These are phyloP conservation scores for Bombylius major DNA, from an alignment of 2,888 invertebrate genomes.

Conservation along the genomic window DNA sequence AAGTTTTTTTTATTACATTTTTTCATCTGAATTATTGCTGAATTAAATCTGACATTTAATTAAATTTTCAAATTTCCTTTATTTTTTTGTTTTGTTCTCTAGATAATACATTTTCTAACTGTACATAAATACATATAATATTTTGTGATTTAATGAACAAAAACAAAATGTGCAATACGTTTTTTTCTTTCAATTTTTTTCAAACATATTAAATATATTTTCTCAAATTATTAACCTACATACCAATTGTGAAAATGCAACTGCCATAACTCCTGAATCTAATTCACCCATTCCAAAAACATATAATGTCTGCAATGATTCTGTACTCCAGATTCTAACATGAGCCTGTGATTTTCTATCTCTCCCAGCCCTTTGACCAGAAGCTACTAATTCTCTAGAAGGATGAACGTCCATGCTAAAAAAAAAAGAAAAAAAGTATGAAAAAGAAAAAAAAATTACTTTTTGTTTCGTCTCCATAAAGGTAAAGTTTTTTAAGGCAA, in stretches of 20 bases:
- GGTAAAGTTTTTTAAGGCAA: background rate
- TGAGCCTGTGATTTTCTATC: constrained; percentile 78
- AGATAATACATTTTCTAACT: too few species aligned
- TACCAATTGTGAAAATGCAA: constrained; percentile 81
- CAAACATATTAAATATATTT: too few species aligned
- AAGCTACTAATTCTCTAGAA: constrained; percentile 75
- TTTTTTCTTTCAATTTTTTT: too few species aligned
- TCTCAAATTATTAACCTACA: constrained; percentile 16
- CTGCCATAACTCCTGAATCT: constrained; percentile 73
- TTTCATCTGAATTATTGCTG: too few species aligned
- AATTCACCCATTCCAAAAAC: constrained; percentile 87
- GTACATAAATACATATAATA: too few species aligned
- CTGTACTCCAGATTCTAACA: constrained; percentile 85
- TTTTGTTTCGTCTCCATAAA: background rate
- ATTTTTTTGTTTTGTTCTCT: too few species aligned
- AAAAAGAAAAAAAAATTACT: background rate
- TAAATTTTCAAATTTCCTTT: too few species aligned
- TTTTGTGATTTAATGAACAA: too few species aligned
- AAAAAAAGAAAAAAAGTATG: background rate
- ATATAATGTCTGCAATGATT: constrained; percentile 74
- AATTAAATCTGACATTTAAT: too few species aligned
- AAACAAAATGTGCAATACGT: too few species aligned
- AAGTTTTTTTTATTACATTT: too few species aligned
- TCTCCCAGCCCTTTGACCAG: constrained; percentile 75
- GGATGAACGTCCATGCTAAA: constrained; percentile 78